Evolutionary conservation across 2,888 invertebrate species (phyloP).

Genomic region (Drosophila kambysellisi): DNA sequence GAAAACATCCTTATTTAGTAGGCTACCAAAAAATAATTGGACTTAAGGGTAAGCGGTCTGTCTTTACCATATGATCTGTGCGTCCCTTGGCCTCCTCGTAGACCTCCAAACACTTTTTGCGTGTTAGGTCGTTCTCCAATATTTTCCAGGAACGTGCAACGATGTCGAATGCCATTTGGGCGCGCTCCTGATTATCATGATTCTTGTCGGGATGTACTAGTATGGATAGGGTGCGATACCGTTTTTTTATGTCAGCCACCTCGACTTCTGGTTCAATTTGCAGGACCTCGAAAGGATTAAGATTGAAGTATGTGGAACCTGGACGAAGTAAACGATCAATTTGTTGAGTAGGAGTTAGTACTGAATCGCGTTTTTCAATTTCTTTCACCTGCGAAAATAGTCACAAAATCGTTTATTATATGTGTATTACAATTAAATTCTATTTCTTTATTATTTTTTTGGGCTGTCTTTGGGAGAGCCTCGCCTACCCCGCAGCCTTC

Average conservation of each 20-base stretch:
- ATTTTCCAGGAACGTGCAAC: slow-evolving; percentile 98
- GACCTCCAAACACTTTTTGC: slow-evolving; percentile 97
- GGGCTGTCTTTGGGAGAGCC: slow-evolving; percentile 25
- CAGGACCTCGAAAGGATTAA: slow-evolving; percentile 96
- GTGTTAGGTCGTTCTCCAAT: slow-evolving; percentile 96
- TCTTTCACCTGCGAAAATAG: slow-evolving; percentile 94
- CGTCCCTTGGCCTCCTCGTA: slow-evolving; percentile 98
- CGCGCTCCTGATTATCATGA: slow-evolving; percentile 96
- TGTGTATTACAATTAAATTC: slow-evolving; percentile 37
- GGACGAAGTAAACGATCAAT: slow-evolving; percentile 97
- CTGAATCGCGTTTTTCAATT: slow-evolving; percentile 98
- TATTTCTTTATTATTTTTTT: slow-evolving; percentile 12
- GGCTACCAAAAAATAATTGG: not conserved
- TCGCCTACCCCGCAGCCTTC: slow-evolving; percentile 33
- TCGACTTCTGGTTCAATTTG: slow-evolving; percentile 96
- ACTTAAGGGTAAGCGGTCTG: not conserved
- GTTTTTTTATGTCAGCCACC: slow-evolving; percentile 97
- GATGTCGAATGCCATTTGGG: slow-evolving; percentile 96
- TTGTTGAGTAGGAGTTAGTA: slow-evolving; percentile 98
- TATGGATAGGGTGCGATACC: slow-evolving; percentile 97
- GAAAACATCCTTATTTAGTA: slow-evolving; percentile 24
- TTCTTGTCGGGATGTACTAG: slow-evolving; percentile 99
- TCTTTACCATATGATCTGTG: slow-evolving; percentile 95
- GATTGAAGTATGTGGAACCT: slow-evolving; percentile 99
- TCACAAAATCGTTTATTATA: slow-evolving; percentile 73